Percentiles rank a stretch among this genome's conserved stretches.
phyloP scores from a whole-genome alignment of 1,140 invertebrate species.

The Oreohelix idahoensis region DNA sequence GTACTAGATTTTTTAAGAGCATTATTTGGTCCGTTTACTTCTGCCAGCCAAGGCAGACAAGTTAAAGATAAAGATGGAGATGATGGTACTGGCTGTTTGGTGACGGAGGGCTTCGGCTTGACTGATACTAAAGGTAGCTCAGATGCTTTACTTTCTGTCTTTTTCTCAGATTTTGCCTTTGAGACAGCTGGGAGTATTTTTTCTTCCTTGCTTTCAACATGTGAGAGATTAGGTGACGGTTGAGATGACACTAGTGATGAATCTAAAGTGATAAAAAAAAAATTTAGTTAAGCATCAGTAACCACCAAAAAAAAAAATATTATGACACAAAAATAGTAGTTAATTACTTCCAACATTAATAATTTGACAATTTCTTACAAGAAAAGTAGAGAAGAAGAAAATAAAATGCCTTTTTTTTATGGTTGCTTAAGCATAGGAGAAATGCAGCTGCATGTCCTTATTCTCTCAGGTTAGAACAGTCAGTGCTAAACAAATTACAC shows the following conservation, averaged over 20 bases:
- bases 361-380: too few species aligned
- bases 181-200: not conserved
- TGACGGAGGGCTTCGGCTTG: not conserved
- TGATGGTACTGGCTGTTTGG: not conserved
- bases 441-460: too few species aligned
- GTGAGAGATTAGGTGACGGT: not conserved
- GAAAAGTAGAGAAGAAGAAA: too few species aligned
- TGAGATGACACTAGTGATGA: not conserved
- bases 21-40: not conserved
- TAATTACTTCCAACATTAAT: too few species aligned
- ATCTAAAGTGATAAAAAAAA: not conserved
- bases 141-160: not conserved
- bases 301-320: too few species aligned
- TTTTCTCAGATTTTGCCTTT: not conserved
- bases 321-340: too few species aligned
- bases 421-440: too few species aligned
- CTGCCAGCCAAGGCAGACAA: not conserved
- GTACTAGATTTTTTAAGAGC: not conserved
- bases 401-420: too few species aligned
- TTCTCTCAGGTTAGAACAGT: too few species aligned
- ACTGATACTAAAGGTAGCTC: not conserved
- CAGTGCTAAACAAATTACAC: too few species aligned
- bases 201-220: not conserved
- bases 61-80: constrained; percentile 1
- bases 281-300: too few species aligned